Evolutionary conservation across 1,140 invertebrate genomes (phyloP), one percentile per base, ranked within the genome.

Genomic region (Drosophila athabasca): DNA sequence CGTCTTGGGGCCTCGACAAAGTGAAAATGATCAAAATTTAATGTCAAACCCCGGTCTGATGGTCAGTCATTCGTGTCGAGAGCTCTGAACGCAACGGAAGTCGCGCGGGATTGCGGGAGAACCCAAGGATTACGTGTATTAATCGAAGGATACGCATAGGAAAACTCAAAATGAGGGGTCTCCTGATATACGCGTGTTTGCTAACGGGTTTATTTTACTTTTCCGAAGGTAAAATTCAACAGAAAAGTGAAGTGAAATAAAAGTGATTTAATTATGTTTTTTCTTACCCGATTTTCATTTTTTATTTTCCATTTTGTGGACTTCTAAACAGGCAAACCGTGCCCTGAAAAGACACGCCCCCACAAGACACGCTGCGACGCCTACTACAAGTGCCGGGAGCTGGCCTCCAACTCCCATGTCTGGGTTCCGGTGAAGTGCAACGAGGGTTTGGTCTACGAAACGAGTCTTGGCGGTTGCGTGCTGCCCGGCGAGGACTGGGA

Each of bases 351-450:
- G 62, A 92, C 90, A 62, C 92, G 92, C 57, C 90, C 92, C 15
- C 93, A 94, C 67, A 68, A 80, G 43, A 93, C 92, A 0, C 92
- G 93, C 41, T 94, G 93, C 51, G 92, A 90, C 50, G 89, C 92
- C 61, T 94, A 92, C 87, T 93, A 92, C 54, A 93, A 92, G 39
- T 94, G 93, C 52, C 75, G 93, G 6, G 92, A 93, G 79, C 39
- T 94, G 6, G 91, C 92, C 11, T 77, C 80, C 43, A 91, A 90
- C 1, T 90, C 90, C 11, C 92, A 93, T 49, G 92, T 92, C 6
- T 94, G 93, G 93, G 79, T 92, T 3, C 93, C 93, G 0, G 77
- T 88, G n/a, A 92, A 91, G 55, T 94, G 93, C 66, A 85, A 90
- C 24, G 76, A 93, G 11, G 93, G 92, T 35, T 76, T 94, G 61